Percentiles rank a stretch among this genome's conserved stretches.
Conservation (phyloP, 2,113 vertebrate species). For the Cyphomyrus discorhynchus region DNA sequence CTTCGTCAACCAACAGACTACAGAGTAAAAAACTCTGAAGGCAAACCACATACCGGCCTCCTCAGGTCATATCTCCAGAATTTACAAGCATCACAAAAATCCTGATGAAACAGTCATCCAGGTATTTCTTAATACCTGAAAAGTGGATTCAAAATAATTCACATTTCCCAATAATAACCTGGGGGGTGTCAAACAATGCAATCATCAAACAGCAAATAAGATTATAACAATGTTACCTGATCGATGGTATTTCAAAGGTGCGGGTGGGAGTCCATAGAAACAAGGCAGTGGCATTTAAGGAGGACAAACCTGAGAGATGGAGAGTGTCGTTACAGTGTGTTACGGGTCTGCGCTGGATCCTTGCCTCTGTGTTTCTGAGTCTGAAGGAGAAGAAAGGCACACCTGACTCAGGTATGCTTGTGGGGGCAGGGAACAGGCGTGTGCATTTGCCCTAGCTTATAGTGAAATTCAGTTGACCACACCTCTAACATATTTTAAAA, state of each 20-base stretch:
- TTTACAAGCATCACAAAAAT: conserved; percentile 13
- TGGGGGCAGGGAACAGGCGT: neutral
- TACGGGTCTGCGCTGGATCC: neutral
- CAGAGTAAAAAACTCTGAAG: neutral
- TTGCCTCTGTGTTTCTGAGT: neutral
- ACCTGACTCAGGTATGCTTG: conserved; percentile 7
- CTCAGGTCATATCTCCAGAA: neutral
- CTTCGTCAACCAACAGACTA: neutral
- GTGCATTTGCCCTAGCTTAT: neutral
- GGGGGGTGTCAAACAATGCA: neutral
- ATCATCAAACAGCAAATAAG: neutral
- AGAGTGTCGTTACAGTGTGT: neutral
- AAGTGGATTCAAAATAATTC: neutral
- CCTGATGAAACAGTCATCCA: neutral
- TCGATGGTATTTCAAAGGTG: neutral
- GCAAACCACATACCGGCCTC: neutral
- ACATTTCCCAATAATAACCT: neutral
- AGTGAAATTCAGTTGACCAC: neutral
- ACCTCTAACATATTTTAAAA: neutral
- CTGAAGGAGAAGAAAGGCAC: neutral
- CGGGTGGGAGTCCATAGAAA: neutral
- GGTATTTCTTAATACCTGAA: conserved; percentile 11
- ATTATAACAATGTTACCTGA: neutral
- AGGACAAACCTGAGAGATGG: neutral
- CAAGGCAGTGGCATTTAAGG: neutral